Percentiles rank a stretch among this genome's conserved stretches.
Conservation (phyloP, 2,113 vertebrate species). For the Callocephalon fimbriatum region DNA sequence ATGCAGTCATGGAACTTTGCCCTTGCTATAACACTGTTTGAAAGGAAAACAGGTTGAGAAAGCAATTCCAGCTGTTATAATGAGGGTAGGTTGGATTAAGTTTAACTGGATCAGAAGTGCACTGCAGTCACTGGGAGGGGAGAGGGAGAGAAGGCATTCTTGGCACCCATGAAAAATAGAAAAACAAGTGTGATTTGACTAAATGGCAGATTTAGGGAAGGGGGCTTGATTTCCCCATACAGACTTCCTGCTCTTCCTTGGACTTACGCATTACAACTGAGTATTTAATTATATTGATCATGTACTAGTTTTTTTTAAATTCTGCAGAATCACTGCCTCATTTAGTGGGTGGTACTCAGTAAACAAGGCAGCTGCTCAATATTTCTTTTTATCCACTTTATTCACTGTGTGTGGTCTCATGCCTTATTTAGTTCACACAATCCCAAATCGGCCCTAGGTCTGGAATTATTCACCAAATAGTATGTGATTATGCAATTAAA, state of each 20-base stretch:
- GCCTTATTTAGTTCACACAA: constrained; percentile 64
- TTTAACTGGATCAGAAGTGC: neutral
- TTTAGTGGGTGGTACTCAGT: constrained; percentile 57
- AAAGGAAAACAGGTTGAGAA: neutral
- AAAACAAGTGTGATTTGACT: neutral
- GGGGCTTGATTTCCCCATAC: neutral
- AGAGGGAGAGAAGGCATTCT: neutral
- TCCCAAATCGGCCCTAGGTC: constrained; percentile 41
- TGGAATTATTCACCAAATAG: constrained; percentile 64
- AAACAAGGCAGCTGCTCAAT: constrained; percentile 65
- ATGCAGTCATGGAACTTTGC: neutral
- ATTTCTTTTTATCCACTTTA: constrained; percentile 63
- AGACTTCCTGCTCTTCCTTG: neutral
- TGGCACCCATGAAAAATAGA: neutral
- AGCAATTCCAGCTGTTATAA: neutral
- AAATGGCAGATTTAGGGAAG: neutral
- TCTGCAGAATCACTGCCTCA: constrained; percentile 1
- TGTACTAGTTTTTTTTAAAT: neutral
- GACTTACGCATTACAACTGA: neutral
- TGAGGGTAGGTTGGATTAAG: neutral
- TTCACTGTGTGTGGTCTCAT: constrained; percentile 69
- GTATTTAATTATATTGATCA: constrained; percentile 63
- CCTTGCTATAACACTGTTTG: neutral
- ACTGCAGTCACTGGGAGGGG: neutral
- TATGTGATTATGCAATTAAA: constrained; percentile 67